Evolutionary conservation across 2,113 vertebrate genomes (phyloP), one percentile per base, ranked within the genome.

Genomic region (Elachura formosa): DNA sequence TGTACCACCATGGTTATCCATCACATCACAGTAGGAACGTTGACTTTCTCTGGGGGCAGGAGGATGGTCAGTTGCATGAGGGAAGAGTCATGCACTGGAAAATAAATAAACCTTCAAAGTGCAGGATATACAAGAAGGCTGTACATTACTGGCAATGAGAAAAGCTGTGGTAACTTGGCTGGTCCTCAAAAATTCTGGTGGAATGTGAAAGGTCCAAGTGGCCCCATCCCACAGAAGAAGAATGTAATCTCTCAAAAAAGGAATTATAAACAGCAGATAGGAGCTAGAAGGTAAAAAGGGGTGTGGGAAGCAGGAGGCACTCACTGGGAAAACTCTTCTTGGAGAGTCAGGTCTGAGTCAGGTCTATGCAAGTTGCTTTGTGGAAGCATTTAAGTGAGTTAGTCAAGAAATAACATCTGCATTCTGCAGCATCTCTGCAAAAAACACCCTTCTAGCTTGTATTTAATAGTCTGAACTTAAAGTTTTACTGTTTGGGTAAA

Each of bases 261-360:
- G 94, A 89, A 94, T 94, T 95, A 94, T 87, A 95, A 96, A 97
- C 94, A 95, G 33, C 46, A 94, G 93, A 95, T 95, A 90, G 58
- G 85, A 25, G 40, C 59, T 95, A 62, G 67, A 74, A 91, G 85
- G 95, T 95, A 77, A 87, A 89, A 91, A 23, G 23, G 51, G 46
- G 46, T 69, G 72, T 58, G 81, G 45, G 69, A 43, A 91, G 52
- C 14, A 83, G 36, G 81, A 95, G 93, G 90, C 51, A 52, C 67
- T 76, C 0, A 0, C 74, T 76, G 59, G 87, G 84, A 36, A 85
- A 84, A 76, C 48, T 72, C 36, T 63, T 87, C 19, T 63, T 80
- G 43, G 20, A 24, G 72, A 91, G 28, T 4, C 3, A 74, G 16
- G 7, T 66, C 43, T 20, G 72, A 91, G 28, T 4, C 3, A 74